Evolutionary conservation across 2,888 invertebrate genomes (phyloP).

Genomic region (Nesidiocoris tenuis): DNA sequence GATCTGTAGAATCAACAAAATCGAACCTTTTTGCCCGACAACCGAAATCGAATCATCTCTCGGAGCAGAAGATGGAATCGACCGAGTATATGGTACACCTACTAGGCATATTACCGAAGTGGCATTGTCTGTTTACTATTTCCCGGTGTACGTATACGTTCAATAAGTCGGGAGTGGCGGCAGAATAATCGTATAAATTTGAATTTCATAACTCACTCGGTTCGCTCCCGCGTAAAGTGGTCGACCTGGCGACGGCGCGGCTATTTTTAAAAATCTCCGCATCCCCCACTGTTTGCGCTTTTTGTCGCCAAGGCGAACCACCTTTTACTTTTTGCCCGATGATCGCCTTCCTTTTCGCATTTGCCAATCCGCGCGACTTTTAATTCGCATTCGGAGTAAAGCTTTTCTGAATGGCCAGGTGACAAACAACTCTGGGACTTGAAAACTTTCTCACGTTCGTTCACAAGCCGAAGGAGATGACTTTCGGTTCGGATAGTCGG

Average conservation of each 20-base stretch:
- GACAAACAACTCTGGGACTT: not conserved
- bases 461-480: not conserved
- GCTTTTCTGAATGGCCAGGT: not conserved
- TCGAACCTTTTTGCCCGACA: too few relatives aligned
- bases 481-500: not conserved
- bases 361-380: not conserved
- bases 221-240: not conserved
- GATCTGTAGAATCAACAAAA: too few relatives aligned
- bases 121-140: too few relatives aligned
- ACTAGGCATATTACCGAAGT: too few relatives aligned
- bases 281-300: not conserved
- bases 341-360: not conserved
- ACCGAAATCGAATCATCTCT: too few relatives aligned
- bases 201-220: not conserved
- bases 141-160: too few relatives aligned
- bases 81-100: too few relatives aligned
- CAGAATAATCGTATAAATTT: not conserved
- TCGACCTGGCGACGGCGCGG: not conserved
- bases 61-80: too few relatives aligned
- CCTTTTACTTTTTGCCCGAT: not conserved
- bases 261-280: not conserved
- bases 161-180: not conserved
- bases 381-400: constrained; percentile 3
- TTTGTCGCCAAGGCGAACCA: constrained; percentile 4
- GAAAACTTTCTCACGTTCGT: constrained; percentile 4